phyloP scores from a whole-genome alignment of 2,797 vertebrate species.

The Manis crassicaudata region DNA sequence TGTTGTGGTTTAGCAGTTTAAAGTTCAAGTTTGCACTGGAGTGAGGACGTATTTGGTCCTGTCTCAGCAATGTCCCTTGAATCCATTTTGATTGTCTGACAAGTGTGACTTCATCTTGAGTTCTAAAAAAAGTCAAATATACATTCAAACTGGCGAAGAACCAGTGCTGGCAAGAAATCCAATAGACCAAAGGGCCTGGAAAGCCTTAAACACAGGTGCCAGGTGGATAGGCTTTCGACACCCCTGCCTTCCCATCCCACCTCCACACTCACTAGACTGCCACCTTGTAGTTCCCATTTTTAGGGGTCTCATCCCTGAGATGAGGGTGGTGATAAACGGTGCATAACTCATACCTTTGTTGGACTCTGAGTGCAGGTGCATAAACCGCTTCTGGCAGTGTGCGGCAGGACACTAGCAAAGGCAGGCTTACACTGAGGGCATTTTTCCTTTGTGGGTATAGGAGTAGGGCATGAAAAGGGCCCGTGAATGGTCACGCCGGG shows the following conservation, averaged over 20 bases:
- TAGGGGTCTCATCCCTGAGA: neutral
- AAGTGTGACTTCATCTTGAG: no score
- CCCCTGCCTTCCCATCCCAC: neutral
- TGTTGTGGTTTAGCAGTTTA: no score
- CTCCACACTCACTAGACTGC: neutral
- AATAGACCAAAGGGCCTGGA: rapidly evolving
- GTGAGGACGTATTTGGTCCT: no score
- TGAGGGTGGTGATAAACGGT: neutral
- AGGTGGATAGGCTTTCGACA: neutral
- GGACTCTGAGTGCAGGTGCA: rapidly evolving
- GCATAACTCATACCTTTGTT: neutral
- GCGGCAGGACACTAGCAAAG: neutral
- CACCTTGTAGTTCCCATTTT: neutral
- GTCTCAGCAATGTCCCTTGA: no score
- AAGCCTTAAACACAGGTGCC: neutral
- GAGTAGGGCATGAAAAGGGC: no score
- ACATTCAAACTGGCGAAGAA: neutral
- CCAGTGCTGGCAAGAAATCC: neutral
- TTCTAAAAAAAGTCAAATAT: no score
- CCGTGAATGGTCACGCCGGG: neutral
- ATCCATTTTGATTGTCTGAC: no score
- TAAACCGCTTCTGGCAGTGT: rapidly evolving
- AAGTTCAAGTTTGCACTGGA: no score
- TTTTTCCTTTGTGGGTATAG: neutral
- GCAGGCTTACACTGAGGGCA: rapidly evolving